Evolutionary conservation across 1,140 invertebrate genomes (phyloP), one percentile per base, ranked within the genome.

Genomic region (Heliconius himera): DNA sequence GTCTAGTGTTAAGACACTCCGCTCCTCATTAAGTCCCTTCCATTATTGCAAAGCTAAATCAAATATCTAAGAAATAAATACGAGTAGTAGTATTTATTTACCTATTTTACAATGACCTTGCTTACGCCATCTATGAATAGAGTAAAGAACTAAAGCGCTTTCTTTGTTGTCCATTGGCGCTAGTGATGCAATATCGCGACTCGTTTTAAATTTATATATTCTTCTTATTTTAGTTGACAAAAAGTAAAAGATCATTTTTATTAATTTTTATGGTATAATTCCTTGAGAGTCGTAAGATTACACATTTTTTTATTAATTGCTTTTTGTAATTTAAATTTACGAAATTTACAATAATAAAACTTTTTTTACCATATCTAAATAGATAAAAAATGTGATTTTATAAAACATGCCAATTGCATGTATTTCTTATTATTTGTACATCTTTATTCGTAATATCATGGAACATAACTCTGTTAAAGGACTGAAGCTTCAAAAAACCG

Each of bases 401-500:
- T 20, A 20, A 16, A 51, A 51, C 16, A 51, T 18, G 18, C 18
- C 18, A 20, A 51, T 20, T 20, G 3, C 18, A 18, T 51, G 0
- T 51, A 20, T 6, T 51, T 2, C 18, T 51, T 51, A 51, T 51
- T 20, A 8, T 20, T 20, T 20, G 18, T 51, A 8, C 16, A 51
- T 51, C 18, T 6, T 6, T 3, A 51, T 51, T 16, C 49, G 6
- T 8, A 18, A 51, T 85, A 82, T 82, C 83, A 82, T 81, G 80
- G 83, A 84, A 77, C 71, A 20, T 18, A 78, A 6, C 71, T 70
- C 73, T 70, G 66, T 82, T 80, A 82, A 80, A 78, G 74, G 76
- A 18, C 80, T 84, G 73, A 81, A 82, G 72, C 70, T 81, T 81
- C 74, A 73, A 81, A 83, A 77, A 80, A 73, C 75, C 77, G 73